Base-by-base conservation (phyloP, 2,113 vertebrate species). In the Mesoclemmys tuberculata region DNA sequence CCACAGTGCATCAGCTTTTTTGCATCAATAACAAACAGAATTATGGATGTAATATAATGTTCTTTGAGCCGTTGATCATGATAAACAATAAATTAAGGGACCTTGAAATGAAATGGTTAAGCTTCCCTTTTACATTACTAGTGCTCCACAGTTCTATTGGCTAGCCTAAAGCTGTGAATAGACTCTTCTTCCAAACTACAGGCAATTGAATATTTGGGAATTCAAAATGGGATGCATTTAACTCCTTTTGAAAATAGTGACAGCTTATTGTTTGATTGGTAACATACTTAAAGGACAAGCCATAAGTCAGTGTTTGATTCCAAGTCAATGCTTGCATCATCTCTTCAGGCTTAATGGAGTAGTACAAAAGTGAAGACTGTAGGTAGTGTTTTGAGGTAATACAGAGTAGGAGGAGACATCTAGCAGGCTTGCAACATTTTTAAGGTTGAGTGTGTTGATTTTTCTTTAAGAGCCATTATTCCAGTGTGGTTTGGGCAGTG, bases 381-480 rank as follows among this genome's bases (percentile, higher is more conserved):
- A 90, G 71, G 80, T 85, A 90, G 41, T 12, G 48, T 85, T 10
- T 61, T 82, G 48, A 75, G 85, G 58, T 85, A 89, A 94, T 94
- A 75, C 27, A 80, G 80, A 55, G 77, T 92, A 71, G 84, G 38
- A 93, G 78, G 51, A 79, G 88, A 93, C 92, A 31, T 38, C 88
- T 85, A 35, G 41, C 85, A 48, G 46, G 3, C 41, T 88, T 93
- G 21, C 18, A 81, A 8, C 21, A 71, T 58, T 77, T 93, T 93
- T 55, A 35, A 83, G 87, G 83, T 91, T 93, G 52, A 68, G 90
- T 93, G 58, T 41, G 27, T 68, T 81, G 84, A 80, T 56, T 35
- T 95, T 55, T 91, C 95, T 90, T 93, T 71, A 94, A 90, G 84
- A 79, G 79, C 79, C 64, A 54, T 82, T 94, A 11, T 90, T 94